Conservation (phyloP, 2,797 vertebrate species). For the Phyllotis vaccarum region DNA sequence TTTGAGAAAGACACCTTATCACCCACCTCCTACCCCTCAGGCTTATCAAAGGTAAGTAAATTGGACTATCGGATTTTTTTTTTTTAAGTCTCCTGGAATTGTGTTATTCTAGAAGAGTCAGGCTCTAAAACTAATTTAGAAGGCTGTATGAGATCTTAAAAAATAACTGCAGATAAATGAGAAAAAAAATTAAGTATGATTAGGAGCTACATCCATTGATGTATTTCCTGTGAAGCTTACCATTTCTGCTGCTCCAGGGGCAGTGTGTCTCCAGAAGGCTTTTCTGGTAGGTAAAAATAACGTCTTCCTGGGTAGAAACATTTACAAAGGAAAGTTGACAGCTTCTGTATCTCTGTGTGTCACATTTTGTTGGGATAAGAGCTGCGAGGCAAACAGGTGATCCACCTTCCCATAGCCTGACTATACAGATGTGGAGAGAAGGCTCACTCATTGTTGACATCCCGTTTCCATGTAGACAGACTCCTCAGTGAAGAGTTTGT, state of each 20-base stretch:
- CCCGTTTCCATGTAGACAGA: slow-evolving; percentile 54
- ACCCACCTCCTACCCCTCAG: slow-evolving; percentile 95
- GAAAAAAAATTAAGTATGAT: neutral
- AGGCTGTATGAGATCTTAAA: slow-evolving; percentile 4
- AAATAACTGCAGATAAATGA: slow-evolving; percentile 39
- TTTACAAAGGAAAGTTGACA: neutral
- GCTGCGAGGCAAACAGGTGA: accelerated
- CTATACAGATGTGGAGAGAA: neutral
- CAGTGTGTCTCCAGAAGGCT: slow-evolving; percentile 11
- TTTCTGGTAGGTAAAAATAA: neutral
- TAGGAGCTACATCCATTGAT: neutral
- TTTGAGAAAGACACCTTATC: slow-evolving; percentile 99
- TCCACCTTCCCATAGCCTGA: accelerated
- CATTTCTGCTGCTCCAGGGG: neutral
- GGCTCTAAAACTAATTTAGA: neutral
- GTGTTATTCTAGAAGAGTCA: slow-evolving; percentile 58
- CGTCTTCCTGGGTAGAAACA: neutral
- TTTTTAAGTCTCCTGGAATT: slow-evolving; percentile 71
- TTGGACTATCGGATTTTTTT: neutral
- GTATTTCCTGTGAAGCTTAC: neutral
- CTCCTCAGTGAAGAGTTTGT: slow-evolving; percentile 53
- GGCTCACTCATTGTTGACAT: neutral
- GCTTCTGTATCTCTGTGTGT: neutral
- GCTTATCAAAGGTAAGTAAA: slow-evolving; percentile 94
- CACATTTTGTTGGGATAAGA: neutral